Evolutionary conservation across 1,140 invertebrate species (phyloP).

Genomic region (Leptinotarsa defecta): DNA sequence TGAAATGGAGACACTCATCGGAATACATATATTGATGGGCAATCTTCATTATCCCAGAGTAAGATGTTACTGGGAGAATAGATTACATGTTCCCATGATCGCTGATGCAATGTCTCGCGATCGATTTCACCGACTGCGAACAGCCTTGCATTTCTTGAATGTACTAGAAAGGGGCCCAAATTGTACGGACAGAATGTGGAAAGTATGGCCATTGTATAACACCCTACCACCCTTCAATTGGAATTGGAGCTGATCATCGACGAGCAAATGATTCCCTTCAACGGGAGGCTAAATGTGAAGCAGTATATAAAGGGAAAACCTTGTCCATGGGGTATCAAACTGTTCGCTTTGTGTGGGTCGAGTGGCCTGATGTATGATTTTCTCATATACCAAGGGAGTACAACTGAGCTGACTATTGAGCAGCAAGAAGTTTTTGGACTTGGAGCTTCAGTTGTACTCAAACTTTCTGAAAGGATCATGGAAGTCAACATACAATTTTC

Average conservation of each 20-base stretch:
- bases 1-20: conserved; percentile 13
- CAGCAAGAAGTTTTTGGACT: no score
- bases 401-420: no score
- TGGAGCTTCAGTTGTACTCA: no score
- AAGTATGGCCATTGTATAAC: not conserved
- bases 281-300: not conserved
- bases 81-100: not conserved
- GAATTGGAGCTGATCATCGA: not conserved
- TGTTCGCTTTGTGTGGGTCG: not conserved
- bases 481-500: no score
- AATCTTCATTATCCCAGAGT: conserved; percentile 21
- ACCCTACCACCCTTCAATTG: not conserved
- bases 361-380: no score
- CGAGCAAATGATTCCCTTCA: conserved; percentile 5
- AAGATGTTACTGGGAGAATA: not conserved
- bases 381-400: no score
- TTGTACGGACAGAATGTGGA: no score
- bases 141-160: not conserved
- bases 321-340: not conserved
- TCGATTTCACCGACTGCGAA: not conserved
- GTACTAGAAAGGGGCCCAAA: not conserved
- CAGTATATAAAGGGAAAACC: not conserved
- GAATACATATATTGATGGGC: conserved; percentile 23
- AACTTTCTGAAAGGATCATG: no score
- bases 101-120: not conserved